Evolutionary conservation across 2,797 vertebrate species (phyloP), one percentile per base, ranked within the genome.

Genomic region (Selene dorsalis): DNA sequence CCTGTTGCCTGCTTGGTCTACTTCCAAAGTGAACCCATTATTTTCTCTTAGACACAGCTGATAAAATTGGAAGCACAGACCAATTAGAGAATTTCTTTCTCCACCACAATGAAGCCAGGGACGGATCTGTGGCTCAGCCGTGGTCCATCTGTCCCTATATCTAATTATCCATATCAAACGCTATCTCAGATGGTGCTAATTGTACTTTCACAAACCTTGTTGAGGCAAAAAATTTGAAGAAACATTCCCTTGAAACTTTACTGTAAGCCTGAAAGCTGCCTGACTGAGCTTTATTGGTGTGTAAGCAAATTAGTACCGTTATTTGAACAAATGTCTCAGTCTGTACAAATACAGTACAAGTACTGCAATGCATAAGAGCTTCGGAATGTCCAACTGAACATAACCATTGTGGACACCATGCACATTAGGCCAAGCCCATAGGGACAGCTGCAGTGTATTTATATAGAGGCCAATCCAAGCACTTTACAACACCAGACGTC

Each of bases 161-260:
- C 26, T 43, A 66, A 73, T 77, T 55, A 58, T 80, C 45, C 26
- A 32, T 56, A 45, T 48, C 35, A 53, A 60, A 70, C 26, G 55
- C 38, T 18, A 17, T 60, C 17, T 57, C 41, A 38, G 22, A 62
- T 56, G 4, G 22, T n/a, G 41, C 12, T 57, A 30, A 43, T 71
- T 8, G 59, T 28, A 35, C 24, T 35, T 45, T 26, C 11, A 35
- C 13, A 47, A 61, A 53, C 26, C 24, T n/a, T 11, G 20, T 38
- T 39, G 18, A 57, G 38, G 13, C 18, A 38, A 22, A 26, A 39
- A 32, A 35, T n/a, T n/a, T n/a, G 14, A 30, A 32, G 7, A 26
- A 47, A 20, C 3, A 13, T 50, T 50, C 41, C 28, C 9, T 41
- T 35, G 6, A 53, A 52, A 60, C 24, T 39, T 77, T 18, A n/a